phyloP scores from a whole-genome alignment of 2,888 invertebrate species.

The Clitarchus hookeri region DNA sequence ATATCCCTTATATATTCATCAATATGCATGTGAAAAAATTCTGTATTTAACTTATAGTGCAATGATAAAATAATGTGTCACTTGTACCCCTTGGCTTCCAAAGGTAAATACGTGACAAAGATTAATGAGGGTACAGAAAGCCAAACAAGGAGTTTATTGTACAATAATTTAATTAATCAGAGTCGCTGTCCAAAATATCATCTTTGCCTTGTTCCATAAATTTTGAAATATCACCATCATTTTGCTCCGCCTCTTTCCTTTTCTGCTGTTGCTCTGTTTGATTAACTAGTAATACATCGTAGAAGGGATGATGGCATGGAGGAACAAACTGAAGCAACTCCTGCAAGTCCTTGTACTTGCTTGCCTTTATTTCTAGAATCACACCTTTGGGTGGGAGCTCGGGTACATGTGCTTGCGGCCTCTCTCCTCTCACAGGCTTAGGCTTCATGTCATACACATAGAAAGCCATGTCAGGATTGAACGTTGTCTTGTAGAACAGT shows the following conservation, averaged over 20 bases:
- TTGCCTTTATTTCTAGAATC: background rate
- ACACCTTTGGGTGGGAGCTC: background rate
- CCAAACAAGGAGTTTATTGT: conserved; percentile 1
- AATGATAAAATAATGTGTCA: background rate
- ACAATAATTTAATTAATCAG: background rate
- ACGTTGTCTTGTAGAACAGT: background rate
- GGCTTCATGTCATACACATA: background rate
- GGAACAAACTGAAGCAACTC: background rate
- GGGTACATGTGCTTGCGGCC: no score
- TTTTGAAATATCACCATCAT: background rate
- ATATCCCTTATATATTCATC: background rate
- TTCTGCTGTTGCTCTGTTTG: background rate
- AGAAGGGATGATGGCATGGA: background rate
- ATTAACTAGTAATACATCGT: background rate
- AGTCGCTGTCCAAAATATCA: background rate
- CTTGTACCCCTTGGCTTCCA: background rate
- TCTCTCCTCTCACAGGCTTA: no score
- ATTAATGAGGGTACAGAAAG: background rate
- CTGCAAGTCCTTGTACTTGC: conserved; percentile 18
- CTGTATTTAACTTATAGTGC: background rate
- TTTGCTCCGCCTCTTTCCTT: background rate
- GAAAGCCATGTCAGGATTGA: background rate
- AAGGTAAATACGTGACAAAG: background rate
- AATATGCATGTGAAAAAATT: background rate
- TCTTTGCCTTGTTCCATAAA: background rate